A percentile compares a stretch with the other conserved stretches of the same genome.
phyloP scores from a whole-genome alignment of 2,888 invertebrate species.

The Dromius quadrimaculatus region DNA sequence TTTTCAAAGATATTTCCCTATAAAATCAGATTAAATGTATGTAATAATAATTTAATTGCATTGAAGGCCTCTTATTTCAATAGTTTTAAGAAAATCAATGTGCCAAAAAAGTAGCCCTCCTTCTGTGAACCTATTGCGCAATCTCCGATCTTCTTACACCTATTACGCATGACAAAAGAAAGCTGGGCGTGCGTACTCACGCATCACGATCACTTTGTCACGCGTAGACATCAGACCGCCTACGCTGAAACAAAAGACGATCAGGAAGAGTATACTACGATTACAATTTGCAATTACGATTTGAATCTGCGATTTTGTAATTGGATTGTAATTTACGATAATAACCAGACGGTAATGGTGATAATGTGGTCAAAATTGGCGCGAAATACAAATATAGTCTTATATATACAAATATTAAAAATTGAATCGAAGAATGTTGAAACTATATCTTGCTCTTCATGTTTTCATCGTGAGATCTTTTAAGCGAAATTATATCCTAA shows the following conservation, averaged over 20 bases:
- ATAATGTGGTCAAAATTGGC: no score
- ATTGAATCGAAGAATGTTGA: background rate
- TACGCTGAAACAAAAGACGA: slow-evolving; percentile 10
- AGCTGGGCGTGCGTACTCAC: slow-evolving; percentile 25
- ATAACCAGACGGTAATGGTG: no score
- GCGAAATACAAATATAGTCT: no score
- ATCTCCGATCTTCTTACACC: background rate
- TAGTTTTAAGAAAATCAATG: no score
- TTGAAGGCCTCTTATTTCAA: no score
- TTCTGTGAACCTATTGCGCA: slow-evolving; percentile 11
- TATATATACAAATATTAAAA: no score
- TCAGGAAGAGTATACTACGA: background rate
- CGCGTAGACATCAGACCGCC: slow-evolving; percentile 6
- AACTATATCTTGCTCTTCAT: background rate
- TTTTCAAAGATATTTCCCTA: no score
- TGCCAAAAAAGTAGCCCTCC: no score
- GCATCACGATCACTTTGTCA: slow-evolving; percentile 23
- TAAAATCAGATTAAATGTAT: no score
- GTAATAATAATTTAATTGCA: no score
- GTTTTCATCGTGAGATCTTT: background rate
- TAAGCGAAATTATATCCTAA: slow-evolving; percentile 7
- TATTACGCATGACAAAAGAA: slow-evolving; percentile 31
- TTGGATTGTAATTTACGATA: background rate
- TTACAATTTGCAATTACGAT: no score
- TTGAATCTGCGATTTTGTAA: slow-evolving; percentile 7